Evolutionary conservation across 2,113 vertebrate species (phyloP).

Genomic region (Martes martes): DNA sequence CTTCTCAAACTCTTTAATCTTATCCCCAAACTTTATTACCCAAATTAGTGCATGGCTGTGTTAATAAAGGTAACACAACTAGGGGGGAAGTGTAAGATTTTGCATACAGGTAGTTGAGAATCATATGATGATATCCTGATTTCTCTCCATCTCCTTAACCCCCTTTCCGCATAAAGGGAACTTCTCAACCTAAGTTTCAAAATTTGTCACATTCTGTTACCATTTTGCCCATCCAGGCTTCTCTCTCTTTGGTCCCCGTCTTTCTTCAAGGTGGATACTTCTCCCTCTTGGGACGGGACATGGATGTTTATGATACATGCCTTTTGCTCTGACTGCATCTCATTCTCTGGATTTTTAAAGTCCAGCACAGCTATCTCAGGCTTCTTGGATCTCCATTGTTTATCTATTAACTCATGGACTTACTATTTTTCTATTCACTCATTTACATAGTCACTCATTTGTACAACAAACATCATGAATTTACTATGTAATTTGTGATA

Average conservation of each 20-base stretch:
- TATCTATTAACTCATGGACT: neutral
- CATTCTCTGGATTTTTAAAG: neutral
- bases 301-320: neutral
- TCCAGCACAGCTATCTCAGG: neutral
- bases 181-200: neutral
- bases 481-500: neutral
- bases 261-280: neutral
- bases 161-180: neutral
- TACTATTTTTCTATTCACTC: neutral
- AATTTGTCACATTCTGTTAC: neutral
- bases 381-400: neutral
- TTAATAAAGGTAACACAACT: neutral
- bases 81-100: neutral
- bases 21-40: neutral
- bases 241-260: neutral
- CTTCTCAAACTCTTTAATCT: neutral
- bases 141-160: neutral
- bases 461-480: neutral
- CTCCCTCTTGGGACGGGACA: neutral
- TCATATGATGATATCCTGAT: neutral
- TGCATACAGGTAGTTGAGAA: neutral
- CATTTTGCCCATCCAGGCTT: neutral
- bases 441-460: neutral
- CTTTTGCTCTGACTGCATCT: neutral
- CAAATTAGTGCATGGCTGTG: neutral